These are phyloP conservation scores for Takifugu ocellatus DNA, from an alignment of 2,797 vertebrate genomes.

Conservation along the genomic window DNA sequence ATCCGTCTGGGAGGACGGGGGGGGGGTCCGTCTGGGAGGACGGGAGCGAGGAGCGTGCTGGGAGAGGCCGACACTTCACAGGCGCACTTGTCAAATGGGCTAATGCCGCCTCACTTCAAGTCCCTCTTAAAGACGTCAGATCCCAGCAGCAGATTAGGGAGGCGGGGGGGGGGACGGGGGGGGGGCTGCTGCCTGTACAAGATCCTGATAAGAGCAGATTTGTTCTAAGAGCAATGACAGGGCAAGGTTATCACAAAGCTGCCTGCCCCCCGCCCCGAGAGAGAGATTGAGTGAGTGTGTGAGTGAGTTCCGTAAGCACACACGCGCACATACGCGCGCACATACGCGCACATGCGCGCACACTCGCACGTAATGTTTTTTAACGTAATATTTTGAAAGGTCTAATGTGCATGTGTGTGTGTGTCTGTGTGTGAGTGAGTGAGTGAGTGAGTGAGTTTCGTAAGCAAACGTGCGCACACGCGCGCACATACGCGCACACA, in stretches of 20 bases:
- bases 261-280: conserved; percentile 41
- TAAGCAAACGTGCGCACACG: too few species aligned
- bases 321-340: too few species aligned
- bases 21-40: conserved; percentile 12
- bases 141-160: conserved; percentile 73
- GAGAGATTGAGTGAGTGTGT: conserved; percentile 20
- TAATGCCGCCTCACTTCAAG: conserved; percentile 65
- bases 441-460: too few species aligned
- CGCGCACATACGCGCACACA: too few species aligned
- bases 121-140: conserved; percentile 76
- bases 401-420: too few species aligned
- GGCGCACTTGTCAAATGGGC: conserved; percentile 64
- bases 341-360: too few species aligned
- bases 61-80: conserved; percentile 49
- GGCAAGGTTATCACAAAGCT: conserved; percentile 75
- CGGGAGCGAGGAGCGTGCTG: conserved; percentile 22
- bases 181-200: conserved; percentile 71
- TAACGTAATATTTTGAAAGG: too few species aligned
- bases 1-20: too few species aligned
- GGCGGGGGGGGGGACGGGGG: conserved; percentile 25
- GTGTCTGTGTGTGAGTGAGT: too few species aligned
- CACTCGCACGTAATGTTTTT: too few species aligned
- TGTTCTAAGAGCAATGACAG: conserved; percentile 78
- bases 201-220: conserved; percentile 76
- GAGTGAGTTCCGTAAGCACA: neutral